These are phyloP conservation scores for Blomia tropicalis DNA, from an alignment of 2,888 invertebrate genomes.

Conservation along the genomic window DNA sequence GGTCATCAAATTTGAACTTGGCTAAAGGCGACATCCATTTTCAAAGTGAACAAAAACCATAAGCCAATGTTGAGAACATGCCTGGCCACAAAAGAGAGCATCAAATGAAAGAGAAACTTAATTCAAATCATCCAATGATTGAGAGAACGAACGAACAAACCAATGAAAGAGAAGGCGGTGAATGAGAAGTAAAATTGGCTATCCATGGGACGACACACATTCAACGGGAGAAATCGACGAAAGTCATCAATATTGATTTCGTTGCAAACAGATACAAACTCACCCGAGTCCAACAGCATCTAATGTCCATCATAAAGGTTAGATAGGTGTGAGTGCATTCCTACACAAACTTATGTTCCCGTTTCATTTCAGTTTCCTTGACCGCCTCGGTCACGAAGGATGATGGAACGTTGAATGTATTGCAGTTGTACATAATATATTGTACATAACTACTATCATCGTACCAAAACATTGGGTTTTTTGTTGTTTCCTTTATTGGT, in stretches of 20 bases:
- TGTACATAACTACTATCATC: no score
- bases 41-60: not conserved
- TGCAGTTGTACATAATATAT: no score
- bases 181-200: no score
- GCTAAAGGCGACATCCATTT: not conserved
- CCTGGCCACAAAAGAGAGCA: not conserved
- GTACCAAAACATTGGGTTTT: no score
- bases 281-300: not conserved
- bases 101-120: not conserved
- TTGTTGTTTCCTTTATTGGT: no score
- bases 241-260: not conserved
- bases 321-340: no score
- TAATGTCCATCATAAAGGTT: no score
- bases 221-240: not conserved
- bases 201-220: no score
- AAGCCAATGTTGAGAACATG: no score
- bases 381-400: not conserved
- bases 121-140: not conserved
- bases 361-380: not conserved
- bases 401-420: no score
- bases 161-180: no score
- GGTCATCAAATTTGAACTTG: not conserved
- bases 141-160: not conserved
- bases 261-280: not conserved
- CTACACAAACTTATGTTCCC: no score